phyloP scores from a whole-genome alignment of 2,797 vertebrate genomes.

The Poeciliopsis paucimaculata region DNA sequence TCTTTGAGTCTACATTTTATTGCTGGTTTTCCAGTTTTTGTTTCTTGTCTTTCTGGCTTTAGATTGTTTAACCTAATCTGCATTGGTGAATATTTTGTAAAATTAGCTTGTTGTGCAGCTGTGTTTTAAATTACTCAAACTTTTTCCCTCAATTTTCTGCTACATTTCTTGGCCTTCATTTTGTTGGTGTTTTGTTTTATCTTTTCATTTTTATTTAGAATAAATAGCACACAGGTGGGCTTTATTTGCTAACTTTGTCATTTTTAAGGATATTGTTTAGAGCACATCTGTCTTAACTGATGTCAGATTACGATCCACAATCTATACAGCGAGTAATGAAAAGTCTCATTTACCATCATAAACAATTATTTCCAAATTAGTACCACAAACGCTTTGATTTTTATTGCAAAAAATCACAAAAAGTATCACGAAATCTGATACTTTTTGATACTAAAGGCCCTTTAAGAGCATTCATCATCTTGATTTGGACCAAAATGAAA shows the following conservation, averaged over 20 bases:
- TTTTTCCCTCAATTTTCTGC: background rate
- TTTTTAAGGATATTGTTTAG: background rate
- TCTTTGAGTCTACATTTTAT: background rate
- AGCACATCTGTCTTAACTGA: background rate
- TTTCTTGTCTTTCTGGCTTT: background rate
- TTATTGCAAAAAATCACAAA: too few relatives aligned
- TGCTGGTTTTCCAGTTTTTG: background rate
- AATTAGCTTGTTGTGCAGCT: background rate
- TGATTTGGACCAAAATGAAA: too few relatives aligned
- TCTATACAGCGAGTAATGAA: background rate
- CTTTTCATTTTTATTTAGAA: background rate
- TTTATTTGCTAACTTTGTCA: background rate
- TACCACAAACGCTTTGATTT: too few relatives aligned
- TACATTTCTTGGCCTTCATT: background rate
- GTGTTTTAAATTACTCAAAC: background rate
- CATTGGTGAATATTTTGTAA: background rate
- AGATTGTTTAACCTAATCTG: background rate
- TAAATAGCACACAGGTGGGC: background rate
- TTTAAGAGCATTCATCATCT: too few relatives aligned
- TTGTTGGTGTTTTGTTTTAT: background rate
- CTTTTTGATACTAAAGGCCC: too few relatives aligned
- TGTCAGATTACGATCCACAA: too few relatives aligned
- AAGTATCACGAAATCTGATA: too few relatives aligned
- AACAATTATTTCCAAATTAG: too few relatives aligned
- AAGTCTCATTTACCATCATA: too few relatives aligned